Conservation (phyloP, 2,888 invertebrate genomes). For the Galerucella calmariensis region DNA sequence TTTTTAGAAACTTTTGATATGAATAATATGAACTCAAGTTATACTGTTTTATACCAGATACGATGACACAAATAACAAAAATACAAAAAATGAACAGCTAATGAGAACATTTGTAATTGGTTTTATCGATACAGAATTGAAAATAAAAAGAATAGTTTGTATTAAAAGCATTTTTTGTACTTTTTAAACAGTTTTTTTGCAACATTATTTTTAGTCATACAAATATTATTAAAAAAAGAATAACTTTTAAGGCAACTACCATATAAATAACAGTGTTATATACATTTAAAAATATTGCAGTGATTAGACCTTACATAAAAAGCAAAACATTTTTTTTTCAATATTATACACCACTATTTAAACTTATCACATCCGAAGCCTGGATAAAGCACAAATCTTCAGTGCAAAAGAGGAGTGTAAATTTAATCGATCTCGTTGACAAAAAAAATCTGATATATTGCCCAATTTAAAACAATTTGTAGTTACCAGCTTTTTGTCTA, state of each 20-base stretch:
- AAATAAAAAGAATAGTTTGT: not conserved
- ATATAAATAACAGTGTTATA: slow-evolving; percentile 46
- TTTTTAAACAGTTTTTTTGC: not conserved
- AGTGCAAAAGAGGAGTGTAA: slow-evolving; percentile 16
- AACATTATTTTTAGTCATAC: slow-evolving; percentile 23
- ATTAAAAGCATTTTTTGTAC: not conserved
- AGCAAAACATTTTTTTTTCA: slow-evolving; percentile 23
- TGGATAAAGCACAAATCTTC: slow-evolving; percentile 25
- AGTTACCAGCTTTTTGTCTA: too few relatives aligned
- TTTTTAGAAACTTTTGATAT: not conserved
- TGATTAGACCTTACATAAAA: slow-evolving; percentile 33
- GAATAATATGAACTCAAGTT: slow-evolving; percentile 3
- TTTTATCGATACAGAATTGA: not conserved
- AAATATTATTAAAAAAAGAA: slow-evolving; percentile 38
- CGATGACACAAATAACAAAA: slow-evolving; percentile 2
- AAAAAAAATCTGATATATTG: not conserved
- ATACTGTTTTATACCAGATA: slow-evolving; percentile 2
- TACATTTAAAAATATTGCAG: slow-evolving; percentile 45
- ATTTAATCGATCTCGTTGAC: slow-evolving; percentile 13
- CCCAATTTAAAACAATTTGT: too few relatives aligned
- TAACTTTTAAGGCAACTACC: slow-evolving; percentile 45
- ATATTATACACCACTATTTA: slow-evolving; percentile 26
- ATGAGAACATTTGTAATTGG: not conserved
- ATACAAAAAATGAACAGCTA: not conserved
- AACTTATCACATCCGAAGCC: slow-evolving; percentile 41